Evolutionary conservation across 2,888 invertebrate species (phyloP).

Genomic region (Shargacucullia verbasci): DNA sequence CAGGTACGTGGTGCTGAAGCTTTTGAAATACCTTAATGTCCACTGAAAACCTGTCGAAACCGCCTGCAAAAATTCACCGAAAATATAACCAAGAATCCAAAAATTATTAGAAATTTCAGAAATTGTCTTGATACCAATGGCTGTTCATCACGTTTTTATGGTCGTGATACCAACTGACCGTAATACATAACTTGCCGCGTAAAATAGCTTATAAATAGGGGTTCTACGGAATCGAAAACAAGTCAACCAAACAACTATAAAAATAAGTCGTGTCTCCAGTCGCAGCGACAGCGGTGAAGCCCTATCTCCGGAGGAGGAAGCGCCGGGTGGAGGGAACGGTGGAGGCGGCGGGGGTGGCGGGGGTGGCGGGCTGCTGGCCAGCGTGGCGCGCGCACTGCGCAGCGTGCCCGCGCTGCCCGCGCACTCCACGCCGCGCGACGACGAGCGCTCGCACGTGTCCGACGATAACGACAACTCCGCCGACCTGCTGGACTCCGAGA

Average conservation of each 20-base stretch:
- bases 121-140: no score
- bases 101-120: no score
- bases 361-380: constrained; percentile 90
- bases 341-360: constrained; percentile 73
- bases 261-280: constrained; percentile 59
- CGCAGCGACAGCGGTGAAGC: constrained; percentile 92
- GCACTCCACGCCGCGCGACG: constrained; percentile 58
- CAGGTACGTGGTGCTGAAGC: constrained; percentile 12
- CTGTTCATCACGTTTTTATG: no score
- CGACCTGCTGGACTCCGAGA: constrained; percentile 94
- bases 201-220: no score
- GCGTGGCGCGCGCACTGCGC: constrained; percentile 91
- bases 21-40: no score
- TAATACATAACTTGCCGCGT: no score
- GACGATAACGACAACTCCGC: constrained; percentile 92
- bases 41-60: no score
- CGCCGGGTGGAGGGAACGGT: constrained; percentile 82
- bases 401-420: constrained; percentile 53
- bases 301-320: constrained; percentile 89
- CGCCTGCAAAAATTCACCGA: no score
- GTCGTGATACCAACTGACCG: no score
- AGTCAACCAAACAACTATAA: no score
- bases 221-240: no score
- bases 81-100: no score
- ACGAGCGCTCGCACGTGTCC: constrained; percentile 78